Conservation (phyloP, 2,888 invertebrate genomes). For the Cremastinae sp. region DNA sequence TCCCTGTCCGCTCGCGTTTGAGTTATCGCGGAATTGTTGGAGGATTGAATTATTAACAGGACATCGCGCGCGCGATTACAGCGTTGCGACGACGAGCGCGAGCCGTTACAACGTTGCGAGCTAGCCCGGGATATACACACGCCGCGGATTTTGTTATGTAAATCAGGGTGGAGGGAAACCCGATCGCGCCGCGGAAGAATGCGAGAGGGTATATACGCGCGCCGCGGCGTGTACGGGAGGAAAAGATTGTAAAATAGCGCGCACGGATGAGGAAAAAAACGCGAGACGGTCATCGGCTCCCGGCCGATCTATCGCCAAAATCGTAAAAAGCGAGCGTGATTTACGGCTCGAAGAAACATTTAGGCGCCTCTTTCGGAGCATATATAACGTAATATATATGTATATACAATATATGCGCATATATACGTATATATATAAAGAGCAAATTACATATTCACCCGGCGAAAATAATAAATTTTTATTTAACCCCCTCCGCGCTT, state of each 20-base stretch:
- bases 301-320: no score
- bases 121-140: neutral
- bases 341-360: neutral
- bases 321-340: neutral
- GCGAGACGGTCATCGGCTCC: no score
- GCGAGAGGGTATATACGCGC: no score
- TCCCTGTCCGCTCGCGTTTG: neutral
- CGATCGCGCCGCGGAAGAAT: no score
- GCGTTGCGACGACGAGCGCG: neutral
- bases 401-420: no score
- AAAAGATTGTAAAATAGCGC: no score
- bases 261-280: no score
- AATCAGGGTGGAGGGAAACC: neutral
- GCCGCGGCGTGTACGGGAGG: no score
- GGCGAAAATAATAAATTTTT: slow-evolving; percentile 23
- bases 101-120: slow-evolving; percentile 1
- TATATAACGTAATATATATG: no score
- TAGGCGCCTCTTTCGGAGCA: neutral
- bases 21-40: slow-evolving; percentile 13
- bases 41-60: slow-evolving; percentile 4
- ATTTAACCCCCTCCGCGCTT: slow-evolving; percentile 1
- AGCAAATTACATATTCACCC: slow-evolving; percentile 26
- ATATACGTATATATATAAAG: no score
- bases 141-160: neutral
- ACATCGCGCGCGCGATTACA: neutral